Evolutionary conservation across 2,113 vertebrate species (phyloP).

Genomic region (Holacanthus passer): DNA sequence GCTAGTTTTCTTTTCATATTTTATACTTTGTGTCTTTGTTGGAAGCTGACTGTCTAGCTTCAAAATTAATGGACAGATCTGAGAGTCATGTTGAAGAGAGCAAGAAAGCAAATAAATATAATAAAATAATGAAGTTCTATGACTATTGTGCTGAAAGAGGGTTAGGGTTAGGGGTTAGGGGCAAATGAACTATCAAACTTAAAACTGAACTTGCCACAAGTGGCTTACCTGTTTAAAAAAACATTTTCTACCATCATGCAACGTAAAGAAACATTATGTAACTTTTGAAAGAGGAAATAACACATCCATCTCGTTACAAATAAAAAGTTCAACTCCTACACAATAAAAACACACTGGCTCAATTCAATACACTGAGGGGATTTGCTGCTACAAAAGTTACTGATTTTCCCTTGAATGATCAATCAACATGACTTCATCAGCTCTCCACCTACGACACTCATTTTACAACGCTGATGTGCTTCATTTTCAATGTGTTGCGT

Average conservation of each 20-base stretch:
- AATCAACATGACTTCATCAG: not conserved
- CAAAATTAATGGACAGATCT: not conserved
- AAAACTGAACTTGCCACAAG: not conserved
- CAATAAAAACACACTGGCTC: no score
- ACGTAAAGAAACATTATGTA: not conserved
- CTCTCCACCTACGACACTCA: not conserved
- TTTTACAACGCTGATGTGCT: not conserved
- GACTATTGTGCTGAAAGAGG: not conserved
- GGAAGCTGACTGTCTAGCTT: not conserved
- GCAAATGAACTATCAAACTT: not conserved
- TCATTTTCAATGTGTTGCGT: constrained; percentile 5
- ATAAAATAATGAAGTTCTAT: no score
- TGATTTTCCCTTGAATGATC: not conserved
- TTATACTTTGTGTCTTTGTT: not conserved
- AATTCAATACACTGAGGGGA: not conserved
- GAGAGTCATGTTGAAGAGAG: no score
- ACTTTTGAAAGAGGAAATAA: not conserved
- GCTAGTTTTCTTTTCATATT: no score
- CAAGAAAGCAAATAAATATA: no score
- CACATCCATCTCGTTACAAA: not conserved
- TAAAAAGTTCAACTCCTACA: not conserved
- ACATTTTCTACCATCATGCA: not conserved
- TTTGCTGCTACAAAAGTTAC: not conserved
- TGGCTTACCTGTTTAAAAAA: not conserved
- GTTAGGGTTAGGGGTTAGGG: not conserved